phyloP scores from a whole-genome alignment of 2,113 vertebrate genomes.

The Columbina picui region DNA sequence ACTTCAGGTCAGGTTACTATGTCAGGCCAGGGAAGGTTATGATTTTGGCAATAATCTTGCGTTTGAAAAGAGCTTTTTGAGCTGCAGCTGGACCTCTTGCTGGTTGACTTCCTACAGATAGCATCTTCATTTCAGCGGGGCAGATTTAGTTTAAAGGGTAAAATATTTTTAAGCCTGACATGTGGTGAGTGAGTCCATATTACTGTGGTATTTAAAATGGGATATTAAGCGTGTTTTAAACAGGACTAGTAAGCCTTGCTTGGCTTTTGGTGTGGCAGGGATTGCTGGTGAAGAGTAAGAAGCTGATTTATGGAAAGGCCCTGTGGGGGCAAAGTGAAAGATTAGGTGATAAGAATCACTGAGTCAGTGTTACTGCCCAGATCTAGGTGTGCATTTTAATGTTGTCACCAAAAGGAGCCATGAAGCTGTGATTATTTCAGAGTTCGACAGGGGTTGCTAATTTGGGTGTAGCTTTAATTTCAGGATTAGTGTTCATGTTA shows the following conservation, averaged over 20 bases:
- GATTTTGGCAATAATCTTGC: not conserved
- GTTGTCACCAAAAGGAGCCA: not conserved
- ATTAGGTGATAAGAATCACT: not conserved
- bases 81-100: not conserved
- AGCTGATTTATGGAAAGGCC: not conserved
- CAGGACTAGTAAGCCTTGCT: not conserved
- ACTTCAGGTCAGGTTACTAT: not conserved
- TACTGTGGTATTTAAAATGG: not conserved
- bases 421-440: not conserved
- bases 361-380: not conserved
- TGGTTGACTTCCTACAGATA: not conserved
- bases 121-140: not conserved
- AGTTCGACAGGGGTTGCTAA: not conserved
- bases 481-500: not conserved
- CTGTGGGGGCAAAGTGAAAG: not conserved
- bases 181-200: rapidly evolving
- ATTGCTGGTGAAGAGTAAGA: not conserved
- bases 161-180: not conserved
- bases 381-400: not conserved
- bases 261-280: not conserved
- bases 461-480: not conserved
- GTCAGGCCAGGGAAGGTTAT: not conserved
- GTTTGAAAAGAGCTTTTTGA: not conserved
- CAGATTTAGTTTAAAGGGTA: not conserved
- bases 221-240: not conserved